Base-by-base conservation (phyloP, 2,113 vertebrate species). In the Syrrhaptes paradoxus region DNA sequence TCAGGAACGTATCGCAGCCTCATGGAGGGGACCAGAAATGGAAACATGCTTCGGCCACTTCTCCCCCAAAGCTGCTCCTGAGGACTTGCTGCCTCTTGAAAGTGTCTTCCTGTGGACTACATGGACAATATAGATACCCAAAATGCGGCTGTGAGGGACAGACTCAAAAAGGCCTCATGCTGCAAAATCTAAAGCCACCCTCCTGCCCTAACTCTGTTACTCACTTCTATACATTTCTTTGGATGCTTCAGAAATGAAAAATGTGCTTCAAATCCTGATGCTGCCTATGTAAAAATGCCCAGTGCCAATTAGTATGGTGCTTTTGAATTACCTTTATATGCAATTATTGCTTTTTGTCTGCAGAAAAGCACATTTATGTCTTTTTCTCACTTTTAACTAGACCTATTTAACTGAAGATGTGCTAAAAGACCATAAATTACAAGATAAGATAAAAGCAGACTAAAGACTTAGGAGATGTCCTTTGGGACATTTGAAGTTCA, bases 11-110 rank as follows among this genome's bases (percentile, higher is more conserved):
- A 41, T 38, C 17, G 2, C 22, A 41, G 25, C 17, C n/a, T 36
- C 3, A 3, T 4, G 15, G 22, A 46, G 17, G 7, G 6, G 26
- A 66, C 61, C 19, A 5, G 13, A 55, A 66, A 29, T 4, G 59
- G 55, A 71, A 74, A n/a, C 7, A 7, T 0, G 1, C 16, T 32
- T 25, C 4, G 3, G 10, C 7, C 29, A 24, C 8, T 8, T 49
- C 18, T 70, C 11, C 41, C 49, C 13, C 31, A 52, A 7, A 43
- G 22, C 13, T 20, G 28, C 12, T 21, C 32, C 28, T 32, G 7
- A 28, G 20, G 71, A 9, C 26, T 22, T 22, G 5, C 7, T 22
- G 3, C 36, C 11, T 62, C 36, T n/a, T 58, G 28, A 2, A 9
- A 22, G 18, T 4, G 5, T 28, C 31, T 74, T 13, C n/a, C 17